Base-by-base conservation (phyloP, 2,797 vertebrate genomes). In the Apogon hyalosoma region DNA sequence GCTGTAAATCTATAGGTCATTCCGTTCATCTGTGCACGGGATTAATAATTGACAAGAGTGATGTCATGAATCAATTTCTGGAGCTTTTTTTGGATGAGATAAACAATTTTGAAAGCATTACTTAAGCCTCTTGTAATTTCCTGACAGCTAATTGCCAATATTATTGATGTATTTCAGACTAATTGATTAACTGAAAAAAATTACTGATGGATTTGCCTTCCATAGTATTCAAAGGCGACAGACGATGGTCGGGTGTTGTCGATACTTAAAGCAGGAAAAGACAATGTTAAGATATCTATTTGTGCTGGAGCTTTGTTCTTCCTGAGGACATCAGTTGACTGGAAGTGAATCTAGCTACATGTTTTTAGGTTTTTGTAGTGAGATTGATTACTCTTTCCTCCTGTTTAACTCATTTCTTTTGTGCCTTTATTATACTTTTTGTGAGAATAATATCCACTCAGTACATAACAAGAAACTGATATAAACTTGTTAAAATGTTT, bases 211-310 rank as follows among this genome's bases (percentile, higher is more conserved):
- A 41, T 40, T 24, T 53, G 36, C 14, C 13, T 38, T 48, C 19
- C 13, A 19, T 14, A 63, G 39, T 54, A 49, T 64, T 2, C 39
- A 58, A 3, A 41, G 10, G 10, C 31, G 31, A 31, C 36, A 65
- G 56, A 63, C 11, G 48, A 31, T 56, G 14, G 42, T 59, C 13
- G 49, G 31, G 40, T 42, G 28, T 40, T 12, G 16, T 50, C 48
- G 61, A 53, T 60, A 53, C 4, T 9, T 11, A 63, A 47, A 54
- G 63, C 42, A 43, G 19, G 54, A n/a, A 28, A 53, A 54, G 49
- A 28, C 8, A 33, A 6, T 62, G 61, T n/a, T n/a, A 31, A 6
- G 39, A 51, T 36, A 40, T 46, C 16, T 18, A 33, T 28, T 45
- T 3, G 11, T 41, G 59, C 39, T 43, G 13, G 15, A 33, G 45